Evolutionary conservation across 2,113 vertebrate species (phyloP).

Genomic region (Hippolais icterina): DNA sequence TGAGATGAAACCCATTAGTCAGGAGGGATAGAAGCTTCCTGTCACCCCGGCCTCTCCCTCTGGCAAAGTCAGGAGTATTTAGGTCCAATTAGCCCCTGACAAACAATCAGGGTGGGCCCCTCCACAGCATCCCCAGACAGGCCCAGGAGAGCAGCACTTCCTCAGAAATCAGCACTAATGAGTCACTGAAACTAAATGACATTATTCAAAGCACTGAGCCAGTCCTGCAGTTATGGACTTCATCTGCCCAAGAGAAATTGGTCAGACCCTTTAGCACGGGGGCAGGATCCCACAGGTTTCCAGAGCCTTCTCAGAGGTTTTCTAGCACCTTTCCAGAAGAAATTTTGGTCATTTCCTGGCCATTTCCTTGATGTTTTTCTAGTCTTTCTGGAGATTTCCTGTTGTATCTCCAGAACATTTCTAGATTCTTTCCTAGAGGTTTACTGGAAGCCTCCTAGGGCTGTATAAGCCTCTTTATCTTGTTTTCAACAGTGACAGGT

Average conservation of each 20-base stretch:
- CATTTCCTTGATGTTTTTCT: not conserved
- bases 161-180: not conserved
- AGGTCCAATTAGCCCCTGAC: conserved; percentile 12
- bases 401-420: not conserved
- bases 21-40: conserved; percentile 32
- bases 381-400: not conserved
- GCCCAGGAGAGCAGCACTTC: not conserved
- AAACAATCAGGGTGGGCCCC: not conserved
- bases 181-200: not conserved
- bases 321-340: not conserved
- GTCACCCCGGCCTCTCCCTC: not conserved
- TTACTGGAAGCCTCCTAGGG: not conserved
- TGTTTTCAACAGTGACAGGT: too few species aligned
- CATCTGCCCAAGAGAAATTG: not conserved
- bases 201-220: not conserved
- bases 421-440: not conserved
- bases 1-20: not conserved
- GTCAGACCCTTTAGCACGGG: accelerated
- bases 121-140: not conserved
- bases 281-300: not conserved
- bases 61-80: not conserved
- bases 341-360: not conserved
- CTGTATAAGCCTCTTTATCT: not conserved
- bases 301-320: not conserved
- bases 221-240: accelerated